Percentiles rank a stretch among this genome's conserved stretches.
These are phyloP conservation scores for Trinorchestia longiramus DNA, from an alignment of 1,140 invertebrate genomes.

Conservation along the genomic window DNA sequence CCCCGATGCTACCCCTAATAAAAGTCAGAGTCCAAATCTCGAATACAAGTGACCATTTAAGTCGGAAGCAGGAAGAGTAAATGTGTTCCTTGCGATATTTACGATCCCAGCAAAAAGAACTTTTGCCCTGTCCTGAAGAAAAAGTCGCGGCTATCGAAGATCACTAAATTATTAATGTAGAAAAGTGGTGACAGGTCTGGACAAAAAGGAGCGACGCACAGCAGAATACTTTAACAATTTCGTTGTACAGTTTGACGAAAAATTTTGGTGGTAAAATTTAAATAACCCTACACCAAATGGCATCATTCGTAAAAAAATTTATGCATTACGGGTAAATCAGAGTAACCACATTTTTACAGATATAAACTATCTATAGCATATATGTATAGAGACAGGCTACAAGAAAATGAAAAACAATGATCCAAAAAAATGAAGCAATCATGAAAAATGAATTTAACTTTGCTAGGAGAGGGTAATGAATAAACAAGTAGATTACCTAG, in stretches of 20 bases:
- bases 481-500: too few species aligned
- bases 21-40: not conserved
- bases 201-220: not conserved
- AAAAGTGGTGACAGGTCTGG: not conserved
- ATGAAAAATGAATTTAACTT: too few species aligned
- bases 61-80: constrained; percentile 15
- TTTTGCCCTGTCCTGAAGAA: not conserved
- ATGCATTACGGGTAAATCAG: too few species aligned
- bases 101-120: not conserved
- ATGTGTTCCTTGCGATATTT: not conserved
- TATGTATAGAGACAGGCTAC: too few species aligned
- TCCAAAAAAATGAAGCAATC: too few species aligned
- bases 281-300: too few species aligned
- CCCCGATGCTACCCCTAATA: too few species aligned
- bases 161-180: not conserved
- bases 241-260: not conserved
- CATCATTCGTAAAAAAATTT: too few species aligned
- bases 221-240: not conserved
- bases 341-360: too few species aligned
- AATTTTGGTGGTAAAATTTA: not conserved
- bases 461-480: too few species aligned
- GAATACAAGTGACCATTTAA: constrained; percentile 2
- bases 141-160: not conserved
- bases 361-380: too few species aligned
- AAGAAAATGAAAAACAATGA: too few species aligned